Percentiles rank a stretch among this genome's conserved stretches.
Evolutionary conservation across 92 coral and sea anemone species (phyloP).

Genomic region (Heteractis magnifica): DNA sequence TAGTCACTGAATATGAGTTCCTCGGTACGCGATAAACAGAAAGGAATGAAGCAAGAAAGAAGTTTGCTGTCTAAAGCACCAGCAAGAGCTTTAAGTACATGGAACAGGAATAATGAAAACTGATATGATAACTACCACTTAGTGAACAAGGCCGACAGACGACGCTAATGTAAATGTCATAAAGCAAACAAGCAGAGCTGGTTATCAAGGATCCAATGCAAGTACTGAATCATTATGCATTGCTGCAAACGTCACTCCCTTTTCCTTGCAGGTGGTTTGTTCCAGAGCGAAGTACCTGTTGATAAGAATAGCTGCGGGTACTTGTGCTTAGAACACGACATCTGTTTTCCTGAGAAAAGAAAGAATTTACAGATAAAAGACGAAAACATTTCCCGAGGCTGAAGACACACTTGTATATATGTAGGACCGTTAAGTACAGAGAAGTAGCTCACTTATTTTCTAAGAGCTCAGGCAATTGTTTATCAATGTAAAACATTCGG

Average conservation of each 20-base stretch:
- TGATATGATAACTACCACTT: not conserved
- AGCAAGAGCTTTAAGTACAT: not conserved
- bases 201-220: not conserved
- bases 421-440: no score
- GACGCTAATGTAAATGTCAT: not conserved
- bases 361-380: no score
- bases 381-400: no score
- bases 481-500: no score
- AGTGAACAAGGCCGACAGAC: not conserved
- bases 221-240: not conserved
- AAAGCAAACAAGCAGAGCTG: not conserved
- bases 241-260: not conserved
- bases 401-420: no score
- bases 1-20: no score
- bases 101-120: not conserved
- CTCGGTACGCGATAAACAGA: no score
- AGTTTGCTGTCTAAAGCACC: no score
- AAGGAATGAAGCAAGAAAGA: no score
- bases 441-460: no score
- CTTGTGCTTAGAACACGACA: not conserved
- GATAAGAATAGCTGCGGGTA: not conserved
- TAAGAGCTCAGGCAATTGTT: no score
- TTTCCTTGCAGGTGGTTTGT: constrained; percentile 3
- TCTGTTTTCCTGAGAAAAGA: no score
- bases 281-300: not conserved